These are phyloP conservation scores for Nixonia krombeini DNA, from an alignment of 1,140 invertebrate genomes.

Conservation along the genomic window DNA sequence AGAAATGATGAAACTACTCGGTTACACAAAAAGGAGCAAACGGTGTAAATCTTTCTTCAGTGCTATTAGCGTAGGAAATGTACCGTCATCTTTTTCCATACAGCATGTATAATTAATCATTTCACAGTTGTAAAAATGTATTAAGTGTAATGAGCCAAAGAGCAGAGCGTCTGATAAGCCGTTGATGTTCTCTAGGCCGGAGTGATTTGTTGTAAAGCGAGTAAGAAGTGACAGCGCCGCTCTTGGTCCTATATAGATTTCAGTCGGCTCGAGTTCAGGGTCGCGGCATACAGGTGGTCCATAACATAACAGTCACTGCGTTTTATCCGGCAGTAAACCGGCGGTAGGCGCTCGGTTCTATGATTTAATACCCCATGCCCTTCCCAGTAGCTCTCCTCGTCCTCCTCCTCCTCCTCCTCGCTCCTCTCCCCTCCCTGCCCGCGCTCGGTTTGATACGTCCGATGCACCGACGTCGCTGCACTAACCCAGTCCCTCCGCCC, in stretches of 20 bases:
- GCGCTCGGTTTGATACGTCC: constrained; percentile 25
- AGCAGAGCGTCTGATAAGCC: no score
- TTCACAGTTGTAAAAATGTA: no score
- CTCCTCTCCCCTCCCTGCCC: not conserved
- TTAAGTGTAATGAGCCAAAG: no score
- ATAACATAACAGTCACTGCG: constrained; percentile 73
- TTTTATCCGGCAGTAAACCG: constrained; percentile 73
- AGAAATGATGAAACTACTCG: no score
- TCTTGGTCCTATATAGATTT: constrained; percentile 64
- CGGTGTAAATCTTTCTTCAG: no score
- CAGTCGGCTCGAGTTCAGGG: constrained; percentile 65
- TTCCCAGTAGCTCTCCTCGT: constrained; percentile 38
- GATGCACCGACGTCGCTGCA: constrained; percentile 37
- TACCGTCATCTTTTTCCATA: no score
- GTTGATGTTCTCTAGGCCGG: no score
- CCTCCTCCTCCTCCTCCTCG: constrained; percentile 12
- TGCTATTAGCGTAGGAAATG: no score
- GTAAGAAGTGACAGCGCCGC: constrained; percentile 39
- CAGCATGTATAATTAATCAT: no score
- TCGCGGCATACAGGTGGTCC: constrained; percentile 73
- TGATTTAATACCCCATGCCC: constrained; percentile 70
- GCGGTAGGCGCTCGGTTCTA: constrained; percentile 69
- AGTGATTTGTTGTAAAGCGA: no score
- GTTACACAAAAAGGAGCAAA: no score
- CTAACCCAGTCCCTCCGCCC: constrained; percentile 43